Base-by-base conservation (phyloP, 1,140 invertebrate species). In the Zelostemma sp. region DNA sequence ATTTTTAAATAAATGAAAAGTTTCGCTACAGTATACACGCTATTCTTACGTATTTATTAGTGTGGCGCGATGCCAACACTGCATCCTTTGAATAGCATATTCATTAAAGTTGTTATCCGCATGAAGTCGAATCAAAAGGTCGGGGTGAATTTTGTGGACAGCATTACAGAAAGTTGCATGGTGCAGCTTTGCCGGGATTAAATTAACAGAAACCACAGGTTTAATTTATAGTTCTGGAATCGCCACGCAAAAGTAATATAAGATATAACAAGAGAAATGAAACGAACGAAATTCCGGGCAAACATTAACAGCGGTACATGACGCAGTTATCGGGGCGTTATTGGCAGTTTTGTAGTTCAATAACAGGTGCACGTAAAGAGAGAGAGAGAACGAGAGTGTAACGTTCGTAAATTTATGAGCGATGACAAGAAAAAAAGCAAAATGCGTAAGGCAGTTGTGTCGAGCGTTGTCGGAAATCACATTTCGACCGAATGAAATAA, bases 291-390 rank as follows among this genome's bases (percentile, higher is more conserved):
- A 66, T 51, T 40, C 65, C 53, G 59, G 17, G 28, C 60, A 40
- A 31, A 28, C 47, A 41, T 53, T 64, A 56, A 66, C 38, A 69
- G 62, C 68, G 59, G 69, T 76, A 80, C 74, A 74, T 77, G 79
- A 79, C 66, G 75, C 75, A 77, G 78, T 83, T 81, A 80, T 78
- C 73, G n/a, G 69, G 55, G 50, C 65, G 77, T 78, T 81, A 83
- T 82, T 83, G 80, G 77, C 78, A 83, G 76, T 80, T 80, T 80
- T 76, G 65, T 77, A 76, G 75, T 73, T 80, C 76, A 74, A 81
- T 81, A 81, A 77, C 79, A 81, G 80, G 74, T 80, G 76, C 72
- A 65, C 68, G 60, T 73, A 74, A 73, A 80, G 67, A 66, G n/a
- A n/a, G n/a, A n/a, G n/a, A n/a, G n/a, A n/a, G n/a, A n/a, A n/a